Evolutionary conservation across 2,888 invertebrate species (phyloP).

Genomic region (Hydrotaea cyrtoneurina): DNA sequence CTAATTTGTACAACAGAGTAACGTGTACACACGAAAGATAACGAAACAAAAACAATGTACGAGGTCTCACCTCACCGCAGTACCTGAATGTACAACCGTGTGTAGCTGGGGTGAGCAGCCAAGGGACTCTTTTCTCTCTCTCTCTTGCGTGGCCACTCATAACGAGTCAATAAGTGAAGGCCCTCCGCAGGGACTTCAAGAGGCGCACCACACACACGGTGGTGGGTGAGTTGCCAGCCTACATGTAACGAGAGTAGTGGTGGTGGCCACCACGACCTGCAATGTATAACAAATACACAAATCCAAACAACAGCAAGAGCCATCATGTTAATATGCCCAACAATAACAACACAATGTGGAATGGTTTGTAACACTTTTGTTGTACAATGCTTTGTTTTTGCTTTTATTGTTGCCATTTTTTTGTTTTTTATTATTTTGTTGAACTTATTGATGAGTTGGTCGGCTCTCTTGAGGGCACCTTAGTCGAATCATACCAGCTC

Average conservation of each 20-base stretch:
- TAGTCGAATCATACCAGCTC: neutral
- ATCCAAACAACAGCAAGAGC: conserved; percentile 5
- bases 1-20: conserved; percentile 41
- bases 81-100: too few species aligned
- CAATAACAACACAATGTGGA: conserved; percentile 40
- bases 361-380: neutral
- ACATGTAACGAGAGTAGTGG: neutral
- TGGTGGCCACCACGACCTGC: neutral
- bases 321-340: conserved; percentile 46
- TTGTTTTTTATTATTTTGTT: too few species aligned
- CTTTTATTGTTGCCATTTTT: neutral
- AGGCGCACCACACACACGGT: too few species aligned
- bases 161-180: conserved; percentile 60
- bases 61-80: neutral
- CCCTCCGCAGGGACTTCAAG: too few species aligned
- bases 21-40: conserved; percentile 34
- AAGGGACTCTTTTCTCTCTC: too few species aligned
- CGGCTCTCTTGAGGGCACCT: too few species aligned
- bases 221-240: too few species aligned
- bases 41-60: neutral
- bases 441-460: conserved; percentile 61
- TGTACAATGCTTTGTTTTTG: neutral
- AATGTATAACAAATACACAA: neutral
- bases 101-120: too few species aligned
- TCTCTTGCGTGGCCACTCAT: conserved; percentile 65